Evolutionary conservation across 2,888 invertebrate genomes (phyloP), one percentile per base, ranked within the genome.

Genomic region (Dimorphilus gyrociliatus): DNA sequence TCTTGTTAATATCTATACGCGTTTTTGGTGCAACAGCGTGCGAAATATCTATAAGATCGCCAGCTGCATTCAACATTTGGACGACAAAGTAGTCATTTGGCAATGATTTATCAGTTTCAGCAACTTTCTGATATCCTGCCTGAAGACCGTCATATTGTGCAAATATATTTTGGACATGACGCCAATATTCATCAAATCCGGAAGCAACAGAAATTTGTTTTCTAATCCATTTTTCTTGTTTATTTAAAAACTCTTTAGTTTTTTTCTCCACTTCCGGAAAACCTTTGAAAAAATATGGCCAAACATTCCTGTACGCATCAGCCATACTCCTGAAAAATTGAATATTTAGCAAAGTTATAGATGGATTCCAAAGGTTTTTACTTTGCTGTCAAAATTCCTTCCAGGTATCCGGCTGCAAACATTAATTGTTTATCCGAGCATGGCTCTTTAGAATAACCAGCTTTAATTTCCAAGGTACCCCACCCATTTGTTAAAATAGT

Each of bases 371-470:
- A n/a, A n/a, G n/a, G n/a, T 8, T 42, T 42, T 39, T 43, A 56
- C 56, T 43, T 42, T 19, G 50, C 47, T 16, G 55, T 57, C 4
- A 57, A 38, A 8, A 40, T 27, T 13, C 53, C 55, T 32, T 57
- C 57, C 16, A 55, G 33, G 32, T 38, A 49, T 0, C 57, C 57
- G 4, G 57, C 52, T 25, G 50, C 55, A 44, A 40, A 55, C 51
- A 53, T 51, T 19, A 50, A 38, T 15, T 51, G 46, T 4, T 28
- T 25, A 34, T 55, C 45, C 4, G 19, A 19, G 4, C 13, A 14
- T n/a, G 25, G 28, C 3, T 34, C 15, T 3, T 21, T 26, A 1
- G 45, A 46, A 25, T 47, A 30, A 1, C 55, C 55, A 12, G 54
- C 45, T 2, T 30, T 34, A 10, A 57, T 45, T 27, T 57, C 47